These are phyloP conservation scores for Artibeus jamaicensis DNA, from an alignment of 2,797 vertebrate genomes.

Conservation along the genomic window DNA sequence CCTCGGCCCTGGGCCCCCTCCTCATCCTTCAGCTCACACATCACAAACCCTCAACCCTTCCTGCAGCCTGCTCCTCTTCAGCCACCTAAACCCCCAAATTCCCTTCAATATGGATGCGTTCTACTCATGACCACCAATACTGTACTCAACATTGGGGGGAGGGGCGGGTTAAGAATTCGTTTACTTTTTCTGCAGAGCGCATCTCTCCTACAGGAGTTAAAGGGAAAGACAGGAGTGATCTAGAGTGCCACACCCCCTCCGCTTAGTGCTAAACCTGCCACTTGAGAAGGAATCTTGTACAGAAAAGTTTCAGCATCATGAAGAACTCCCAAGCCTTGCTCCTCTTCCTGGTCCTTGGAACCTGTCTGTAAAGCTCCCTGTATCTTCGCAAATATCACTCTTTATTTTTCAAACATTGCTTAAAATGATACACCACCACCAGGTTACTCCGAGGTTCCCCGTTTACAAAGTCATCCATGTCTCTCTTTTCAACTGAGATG, in stretches of 20 bases:
- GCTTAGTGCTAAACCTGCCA: background rate
- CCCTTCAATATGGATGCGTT: background rate
- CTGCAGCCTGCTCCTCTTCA: background rate
- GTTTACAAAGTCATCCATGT: background rate
- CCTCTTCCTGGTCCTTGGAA: background rate
- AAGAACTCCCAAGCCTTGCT: background rate
- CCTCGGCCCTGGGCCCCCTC: background rate
- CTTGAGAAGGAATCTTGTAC: background rate
- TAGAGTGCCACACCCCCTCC: background rate
- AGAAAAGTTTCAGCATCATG: background rate
- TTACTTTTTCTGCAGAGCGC: background rate
- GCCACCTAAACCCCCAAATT: background rate
- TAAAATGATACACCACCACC: background rate
- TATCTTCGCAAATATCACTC: background rate
- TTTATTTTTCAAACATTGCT: constrained; percentile 10
- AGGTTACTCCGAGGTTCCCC: background rate
- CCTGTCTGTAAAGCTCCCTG: background rate
- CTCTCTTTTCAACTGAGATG: background rate
- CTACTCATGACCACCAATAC: background rate
- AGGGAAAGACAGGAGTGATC: background rate
- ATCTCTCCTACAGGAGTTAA: background rate
- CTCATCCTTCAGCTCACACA: background rate
- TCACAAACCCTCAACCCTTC: background rate
- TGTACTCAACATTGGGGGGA: background rate
- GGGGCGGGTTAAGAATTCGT: background rate